These are phyloP conservation scores for Lasiurus cinereus DNA, from an alignment of 2,113 vertebrate genomes.

Conservation along the genomic window DNA sequence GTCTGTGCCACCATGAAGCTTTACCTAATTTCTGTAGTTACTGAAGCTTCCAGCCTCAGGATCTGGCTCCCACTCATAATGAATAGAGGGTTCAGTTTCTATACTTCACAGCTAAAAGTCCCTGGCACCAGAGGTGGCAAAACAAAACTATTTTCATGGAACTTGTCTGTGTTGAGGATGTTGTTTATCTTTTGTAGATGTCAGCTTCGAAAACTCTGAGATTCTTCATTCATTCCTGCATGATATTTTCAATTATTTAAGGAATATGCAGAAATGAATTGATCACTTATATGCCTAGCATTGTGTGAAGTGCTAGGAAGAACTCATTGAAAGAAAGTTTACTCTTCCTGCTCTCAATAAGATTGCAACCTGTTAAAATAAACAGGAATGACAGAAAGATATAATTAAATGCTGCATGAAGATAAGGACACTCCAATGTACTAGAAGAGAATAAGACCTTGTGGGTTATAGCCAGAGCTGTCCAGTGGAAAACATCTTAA, in stretches of 20 bases:
- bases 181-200: background rate
- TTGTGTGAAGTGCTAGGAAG: background rate
- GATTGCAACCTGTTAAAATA: background rate
- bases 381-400: constrained; percentile 1
- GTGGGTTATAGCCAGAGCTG: background rate
- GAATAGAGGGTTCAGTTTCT: background rate
- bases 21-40: constrained; percentile 1
- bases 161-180: background rate
- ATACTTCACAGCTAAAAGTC: background rate
- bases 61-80: background rate
- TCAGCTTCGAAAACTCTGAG: constrained; percentile 7
- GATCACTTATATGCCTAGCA: background rate
- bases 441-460: background rate
- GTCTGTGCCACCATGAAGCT: background rate
- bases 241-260: constrained; percentile 46
- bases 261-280: background rate
- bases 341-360: constrained; percentile 26
- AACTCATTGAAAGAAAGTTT: constrained; percentile 43
- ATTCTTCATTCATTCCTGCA: background rate
- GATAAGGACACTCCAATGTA: background rate
- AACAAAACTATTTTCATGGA: background rate
- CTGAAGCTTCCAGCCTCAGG: background rate
- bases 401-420: background rate
- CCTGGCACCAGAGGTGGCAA: background rate
- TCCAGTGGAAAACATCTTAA: constrained; percentile 33